A percentile compares a stretch with the other conserved stretches of the same genome.
Evolutionary conservation across 1,140 invertebrate species (phyloP).

Genomic region (Atta texana): DNA sequence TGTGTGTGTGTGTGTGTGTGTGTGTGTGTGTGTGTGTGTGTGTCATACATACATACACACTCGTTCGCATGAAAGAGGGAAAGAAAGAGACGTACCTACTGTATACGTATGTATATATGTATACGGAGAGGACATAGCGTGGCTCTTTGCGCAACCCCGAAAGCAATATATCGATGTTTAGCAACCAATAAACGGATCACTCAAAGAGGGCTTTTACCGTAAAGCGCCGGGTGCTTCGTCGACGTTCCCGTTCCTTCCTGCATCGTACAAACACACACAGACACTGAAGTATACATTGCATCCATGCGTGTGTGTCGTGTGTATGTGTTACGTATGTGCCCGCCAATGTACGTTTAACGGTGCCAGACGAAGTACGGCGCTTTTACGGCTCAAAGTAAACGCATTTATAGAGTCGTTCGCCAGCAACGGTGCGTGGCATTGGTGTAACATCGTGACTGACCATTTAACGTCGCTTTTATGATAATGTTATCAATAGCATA

Average conservation of each 20-base stretch:
- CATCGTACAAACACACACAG: slow-evolving; percentile 54
- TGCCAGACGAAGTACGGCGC: slow-evolving; percentile 80
- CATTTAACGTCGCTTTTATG: slow-evolving; percentile 85
- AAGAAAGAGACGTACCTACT: slow-evolving; percentile 58
- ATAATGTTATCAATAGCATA: slow-evolving; percentile 85
- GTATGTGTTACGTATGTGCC: background rate
- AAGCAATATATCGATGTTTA: slow-evolving; percentile 87
- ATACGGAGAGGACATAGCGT: slow-evolving; percentile 73
- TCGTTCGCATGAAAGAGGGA: slow-evolving; percentile 56
- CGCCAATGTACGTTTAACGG: slow-evolving; percentile 73
- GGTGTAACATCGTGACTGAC: slow-evolving; percentile 78
- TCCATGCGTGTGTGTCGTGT: background rate
- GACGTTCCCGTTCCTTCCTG: slow-evolving; percentile 72
- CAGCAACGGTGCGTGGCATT: slow-evolving; percentile 73
- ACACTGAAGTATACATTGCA: slow-evolving; percentile 37
- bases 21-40: background rate
- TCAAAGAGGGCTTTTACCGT: slow-evolving; percentile 86
- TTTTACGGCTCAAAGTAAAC: slow-evolving; percentile 86
- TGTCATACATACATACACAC: background rate
- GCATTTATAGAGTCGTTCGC: slow-evolving; percentile 85
- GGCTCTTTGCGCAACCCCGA: slow-evolving; percentile 81
- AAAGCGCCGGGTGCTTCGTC: slow-evolving; percentile 81
- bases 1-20: rapidly evolving
- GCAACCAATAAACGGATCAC: slow-evolving; percentile 86
- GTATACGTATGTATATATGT: slow-evolving; percentile 62